Evolutionary conservation across 1,140 invertebrate species (phyloP), one percentile per base, ranked within the genome.

Genomic region (Diploscapter pachys): DNA sequence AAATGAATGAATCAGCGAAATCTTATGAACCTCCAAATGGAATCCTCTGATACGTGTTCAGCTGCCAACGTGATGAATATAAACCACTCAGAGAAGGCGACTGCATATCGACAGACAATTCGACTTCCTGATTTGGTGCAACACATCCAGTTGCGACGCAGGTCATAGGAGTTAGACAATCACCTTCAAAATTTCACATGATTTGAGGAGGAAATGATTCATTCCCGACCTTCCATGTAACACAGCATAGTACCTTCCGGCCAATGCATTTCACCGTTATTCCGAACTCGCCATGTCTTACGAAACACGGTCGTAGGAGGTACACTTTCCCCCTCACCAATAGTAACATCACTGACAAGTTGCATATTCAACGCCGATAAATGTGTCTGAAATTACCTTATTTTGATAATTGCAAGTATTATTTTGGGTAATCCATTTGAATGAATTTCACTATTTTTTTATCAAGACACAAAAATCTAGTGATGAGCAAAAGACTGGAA

Each of bases 1-100:
- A 48, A 57, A 72, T 63, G n/a, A n/a, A 63, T n/a, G 31, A 67
- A 13, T 65, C 70, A 56, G 49, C 8, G 63, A 68, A 31, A 5
- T 59, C 0, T 59, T 63, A 64, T 59, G 13, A 54, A 74, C 73
- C 73, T 62, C 73, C 73, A 50, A 74, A 74, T 9, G 64, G 64
- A 5, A 67, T 9, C 48, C 70, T 57, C 31, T 68, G 61, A 69
- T 65, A 52, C 3, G 73, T 74, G 50, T 66, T 52, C 11, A 74
- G 55, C 51, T 69, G 64, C n/a, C 64, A 74, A 48, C 63, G 8
- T 3, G 65, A 65, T 54, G 68, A 59, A 61, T 66, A 74, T 5
- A 57, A 51, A 3, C 73, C 73, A 53, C 52, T 68, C 52, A 69
- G 65, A 0, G 53, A 6, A 49, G 73, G 73, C 31, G 53, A 59